Evolutionary conservation across 2,797 vertebrate genomes (phyloP).

Genomic region (Characodon lateralis): DNA sequence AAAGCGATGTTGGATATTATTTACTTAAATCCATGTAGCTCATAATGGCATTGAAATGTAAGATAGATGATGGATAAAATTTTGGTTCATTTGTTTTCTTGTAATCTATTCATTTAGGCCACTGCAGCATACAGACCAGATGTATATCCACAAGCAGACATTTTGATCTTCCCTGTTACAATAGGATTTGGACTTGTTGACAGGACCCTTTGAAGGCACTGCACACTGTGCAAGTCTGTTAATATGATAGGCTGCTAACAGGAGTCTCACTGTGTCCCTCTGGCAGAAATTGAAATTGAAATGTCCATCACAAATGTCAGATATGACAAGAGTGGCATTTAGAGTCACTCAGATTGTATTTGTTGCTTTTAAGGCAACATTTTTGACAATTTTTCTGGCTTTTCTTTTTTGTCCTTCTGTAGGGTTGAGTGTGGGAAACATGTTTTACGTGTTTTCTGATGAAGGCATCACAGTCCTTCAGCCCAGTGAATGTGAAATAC

Average conservation of each 20-base stretch:
- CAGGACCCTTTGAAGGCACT: constrained; percentile 43
- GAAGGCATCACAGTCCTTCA: constrained; percentile 91
- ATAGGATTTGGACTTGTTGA: constrained; percentile 35
- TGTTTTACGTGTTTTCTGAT: constrained; percentile 96
- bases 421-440: constrained; percentile 95
- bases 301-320: constrained; percentile 41
- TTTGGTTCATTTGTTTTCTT: constrained; percentile 1
- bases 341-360: constrained; percentile 16
- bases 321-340: constrained; percentile 15
- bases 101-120: constrained; percentile 11
- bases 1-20: background rate
- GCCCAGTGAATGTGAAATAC: constrained; percentile 92
- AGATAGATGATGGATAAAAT: background rate
- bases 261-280: constrained; percentile 17
- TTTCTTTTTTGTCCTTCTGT: constrained; percentile 38
- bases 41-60: background rate
- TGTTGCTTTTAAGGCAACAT: constrained; percentile 1
- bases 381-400: background rate
- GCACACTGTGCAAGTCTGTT: constrained; percentile 22
- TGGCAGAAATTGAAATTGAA: constrained; percentile 40
- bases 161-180: constrained; percentile 26
- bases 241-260: constrained; percentile 39
- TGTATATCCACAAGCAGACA: constrained; percentile 16
- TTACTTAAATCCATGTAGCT: background rate
- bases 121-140: constrained; percentile 25